Percentiles rank a stretch among this genome's conserved stretches.
phyloP scores from a whole-genome alignment of 2,113 vertebrate genomes.

The Clarias batrachus region DNA sequence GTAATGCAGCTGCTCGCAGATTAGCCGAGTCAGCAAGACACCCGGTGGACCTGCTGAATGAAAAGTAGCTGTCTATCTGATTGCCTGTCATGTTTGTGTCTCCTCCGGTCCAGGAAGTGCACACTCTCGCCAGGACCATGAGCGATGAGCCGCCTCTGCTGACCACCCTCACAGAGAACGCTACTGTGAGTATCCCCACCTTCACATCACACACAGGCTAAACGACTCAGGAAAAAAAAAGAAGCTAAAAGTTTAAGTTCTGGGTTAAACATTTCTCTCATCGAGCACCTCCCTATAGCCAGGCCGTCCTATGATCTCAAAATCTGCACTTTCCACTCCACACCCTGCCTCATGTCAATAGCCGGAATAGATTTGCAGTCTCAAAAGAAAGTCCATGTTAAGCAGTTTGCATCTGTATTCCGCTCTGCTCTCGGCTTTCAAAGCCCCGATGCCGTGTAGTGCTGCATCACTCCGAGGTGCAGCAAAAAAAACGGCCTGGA shows the following conservation, averaged over 20 bases:
- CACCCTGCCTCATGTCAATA: not conserved
- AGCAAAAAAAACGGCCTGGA: slow-evolving; percentile 22
- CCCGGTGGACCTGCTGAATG: slow-evolving; percentile 10
- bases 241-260: not conserved
- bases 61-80: slow-evolving; percentile 31
- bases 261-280: not conserved
- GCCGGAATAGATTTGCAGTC: not conserved
- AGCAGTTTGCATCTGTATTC: slow-evolving; percentile 28
- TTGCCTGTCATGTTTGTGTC: slow-evolving; percentile 1
- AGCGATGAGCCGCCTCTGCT: slow-evolving; percentile 84
- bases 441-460: not conserved
- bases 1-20: slow-evolving; percentile 3
- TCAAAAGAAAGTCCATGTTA: slow-evolving; percentile 19
- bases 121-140: slow-evolving; percentile 80
- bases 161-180: slow-evolving; percentile 81
- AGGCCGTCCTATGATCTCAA: not conserved
- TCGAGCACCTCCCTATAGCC: not conserved
- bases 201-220: not conserved
- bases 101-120: slow-evolving; percentile 59
- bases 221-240: not conserved
- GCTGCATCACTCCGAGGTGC: slow-evolving; percentile 22
- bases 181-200: slow-evolving; percentile 78
- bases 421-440: slow-evolving; percentile 6
- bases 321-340: not conserved
- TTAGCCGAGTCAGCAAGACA: slow-evolving; percentile 31